Percentiles rank a stretch among this genome's conserved stretches.
Conservation (phyloP, 35 echinoderm and acorn worm species). For the Apostichopus californicus region DNA sequence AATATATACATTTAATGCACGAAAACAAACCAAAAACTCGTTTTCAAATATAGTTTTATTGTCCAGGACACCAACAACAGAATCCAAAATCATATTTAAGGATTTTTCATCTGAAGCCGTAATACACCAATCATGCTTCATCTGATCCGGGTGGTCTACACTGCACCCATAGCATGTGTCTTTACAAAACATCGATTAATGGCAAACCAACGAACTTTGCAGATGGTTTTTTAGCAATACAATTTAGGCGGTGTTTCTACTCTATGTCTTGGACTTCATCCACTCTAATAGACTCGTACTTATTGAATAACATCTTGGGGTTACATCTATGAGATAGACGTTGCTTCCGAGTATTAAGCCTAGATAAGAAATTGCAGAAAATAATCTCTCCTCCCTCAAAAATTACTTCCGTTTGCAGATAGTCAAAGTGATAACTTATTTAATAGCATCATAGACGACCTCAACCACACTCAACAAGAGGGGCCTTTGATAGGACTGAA, state of each 20-base stretch:
- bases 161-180: constrained; percentile 25
- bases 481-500: no score
- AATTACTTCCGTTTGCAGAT: no score
- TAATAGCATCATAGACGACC: no score
- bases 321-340: not conserved
- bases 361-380: no score
- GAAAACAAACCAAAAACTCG: not conserved
- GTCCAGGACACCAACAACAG: not conserved
- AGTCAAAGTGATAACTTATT: no score
- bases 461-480: no score
- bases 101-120: not conserved
- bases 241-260: not conserved
- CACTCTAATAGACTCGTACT: not conserved
- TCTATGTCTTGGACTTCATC: constrained; percentile 25
- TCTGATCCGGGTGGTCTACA: not conserved
- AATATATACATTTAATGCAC: not conserved
- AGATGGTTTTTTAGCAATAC: not conserved
- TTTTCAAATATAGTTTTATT: not conserved
- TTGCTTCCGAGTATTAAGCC: no score
- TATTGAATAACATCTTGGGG: not conserved
- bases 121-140: constrained; percentile 17
- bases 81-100: not conserved
- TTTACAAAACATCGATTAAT: not conserved
- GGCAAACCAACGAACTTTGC: not conserved
- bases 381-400: no score